A percentile compares a stretch with the other conserved stretches of the same genome.
Evolutionary conservation across 2,797 vertebrate genomes (phyloP).

Genomic region (Galagoides demidoff): DNA sequence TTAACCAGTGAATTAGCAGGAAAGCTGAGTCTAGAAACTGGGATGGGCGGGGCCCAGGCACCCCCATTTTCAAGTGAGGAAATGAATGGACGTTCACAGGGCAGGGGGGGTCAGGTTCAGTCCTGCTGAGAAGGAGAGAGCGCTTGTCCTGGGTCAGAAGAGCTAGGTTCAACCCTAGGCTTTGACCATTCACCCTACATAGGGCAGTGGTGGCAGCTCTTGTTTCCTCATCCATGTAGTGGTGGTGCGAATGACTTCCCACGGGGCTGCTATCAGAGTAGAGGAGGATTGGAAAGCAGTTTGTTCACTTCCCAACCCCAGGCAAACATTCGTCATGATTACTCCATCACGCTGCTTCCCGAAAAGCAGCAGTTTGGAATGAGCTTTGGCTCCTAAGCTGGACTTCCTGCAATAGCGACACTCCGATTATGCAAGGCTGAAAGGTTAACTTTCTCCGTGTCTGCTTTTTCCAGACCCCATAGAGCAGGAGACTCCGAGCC

Average conservation of each 20-base stretch:
- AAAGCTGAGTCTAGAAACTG: not conserved
- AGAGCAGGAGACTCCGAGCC: not conserved
- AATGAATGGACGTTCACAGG: not conserved
- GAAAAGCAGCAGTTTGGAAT: constrained; percentile 54
- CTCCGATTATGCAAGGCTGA: constrained; percentile 70
- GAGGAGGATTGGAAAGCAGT: not conserved
- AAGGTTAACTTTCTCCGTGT: constrained; percentile 69
- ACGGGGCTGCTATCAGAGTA: not conserved
- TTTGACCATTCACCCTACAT: not conserved
- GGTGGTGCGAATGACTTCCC: not conserved
- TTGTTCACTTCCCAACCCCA: constrained; percentile 2
- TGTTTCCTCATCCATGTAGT: not conserved
- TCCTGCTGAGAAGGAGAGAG: too few species aligned
- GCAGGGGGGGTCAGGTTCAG: not conserved
- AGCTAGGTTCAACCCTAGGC: not conserved
- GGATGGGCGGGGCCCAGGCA: not conserved
- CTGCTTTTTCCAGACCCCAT: constrained; percentile 51
- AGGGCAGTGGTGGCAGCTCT: not conserved
- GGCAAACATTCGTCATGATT: constrained; percentile 63
- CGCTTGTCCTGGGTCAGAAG: not conserved
- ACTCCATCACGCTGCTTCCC: constrained; percentile 32
- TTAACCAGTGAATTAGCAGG: not conserved
- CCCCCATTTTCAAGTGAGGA: not conserved
- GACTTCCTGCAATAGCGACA: not conserved
- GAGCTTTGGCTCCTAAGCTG: constrained; percentile 3